Evolutionary conservation across 1,140 invertebrate species (phyloP), one percentile per base, ranked within the genome.

Genomic region (Drosophila arawakana): DNA sequence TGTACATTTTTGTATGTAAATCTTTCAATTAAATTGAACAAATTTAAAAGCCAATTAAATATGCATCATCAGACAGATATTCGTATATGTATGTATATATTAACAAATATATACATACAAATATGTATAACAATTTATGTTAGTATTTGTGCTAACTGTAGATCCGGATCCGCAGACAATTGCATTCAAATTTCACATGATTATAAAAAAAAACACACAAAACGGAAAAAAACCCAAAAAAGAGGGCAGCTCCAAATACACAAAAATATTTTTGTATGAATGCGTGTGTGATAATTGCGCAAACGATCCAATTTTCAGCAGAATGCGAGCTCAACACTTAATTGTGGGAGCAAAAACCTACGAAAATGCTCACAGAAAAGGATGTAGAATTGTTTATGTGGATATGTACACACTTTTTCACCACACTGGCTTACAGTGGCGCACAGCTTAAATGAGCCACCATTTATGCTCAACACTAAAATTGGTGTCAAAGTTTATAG

Each of bases 121-220:
- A 21, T 21, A 21, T 3, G 9, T 54, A 25, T 2, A 34, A 11
- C 49, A 52, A 15, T 46, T n/a, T 5, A 6, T 15, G 44, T 18
- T 47, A 18, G 34, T 58, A 46, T 69, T 54, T 35, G 43, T 46
- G 49, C 59, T 49, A 21, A 37, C 54, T 63, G 21, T 52, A 63
- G 37, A 52, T 77, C 37, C 61, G 21, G 59, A 30, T 67, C 57
- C 61, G 44, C 50, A 77, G 44, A 78, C 72, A 75, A 71, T 71
- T 58, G 55, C 44, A 71, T 49, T 75, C 15, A 70, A 78, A 66
- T 57, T 65, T 78, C 76, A 69, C 76, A 78, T 75, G 55, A 78
- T 76, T 78, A 30, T 30, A 61, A 70, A 46, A 35, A 50, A 57
- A 76, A 75, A 69, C 49, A 52, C 18, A 21, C 18, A 30, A 30